Percentiles rank a stretch among this genome's conserved stretches.
Conservation (phyloP, 2,888 invertebrate genomes). For the Cataglyphis albicans region DNA sequence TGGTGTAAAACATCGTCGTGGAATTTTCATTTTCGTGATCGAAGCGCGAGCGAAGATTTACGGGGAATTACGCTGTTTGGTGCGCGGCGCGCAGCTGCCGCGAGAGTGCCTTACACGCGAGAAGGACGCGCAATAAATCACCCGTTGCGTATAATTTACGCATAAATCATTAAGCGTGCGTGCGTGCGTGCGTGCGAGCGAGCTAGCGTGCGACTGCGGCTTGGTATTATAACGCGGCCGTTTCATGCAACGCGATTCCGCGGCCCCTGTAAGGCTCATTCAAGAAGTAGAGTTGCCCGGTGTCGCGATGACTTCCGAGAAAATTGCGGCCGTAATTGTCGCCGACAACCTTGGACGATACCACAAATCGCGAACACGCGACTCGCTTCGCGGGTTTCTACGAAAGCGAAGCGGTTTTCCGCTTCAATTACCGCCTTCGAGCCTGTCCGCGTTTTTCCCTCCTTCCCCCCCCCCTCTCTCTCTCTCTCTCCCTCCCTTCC, state of each 20-base stretch:
- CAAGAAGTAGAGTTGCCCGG: conserved; percentile 5
- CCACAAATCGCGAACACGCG: conserved; percentile 53
- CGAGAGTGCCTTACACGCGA: conserved; percentile 29
- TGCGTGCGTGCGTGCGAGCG: conserved; percentile 20
- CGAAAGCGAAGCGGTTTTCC: conserved; percentile 44
- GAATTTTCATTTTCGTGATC: not conserved
- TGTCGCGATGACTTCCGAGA: conserved; percentile 16
- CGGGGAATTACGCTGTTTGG: not conserved
- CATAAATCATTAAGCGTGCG: conserved; percentile 46
- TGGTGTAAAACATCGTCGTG: not conserved
- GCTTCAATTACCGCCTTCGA: conserved; percentile 40
- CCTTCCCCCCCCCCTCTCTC: too few species aligned
- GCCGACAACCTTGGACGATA: conserved; percentile 31
- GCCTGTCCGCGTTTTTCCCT: not conserved
- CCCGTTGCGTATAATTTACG: conserved; percentile 44
- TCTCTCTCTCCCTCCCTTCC: too few species aligned
- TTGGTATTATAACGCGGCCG: not conserved
- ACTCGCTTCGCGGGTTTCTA: conserved; percentile 36
- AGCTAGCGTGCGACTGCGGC: not conserved
- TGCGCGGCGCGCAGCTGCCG: conserved; percentile 31
- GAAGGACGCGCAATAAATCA: conserved; percentile 37
- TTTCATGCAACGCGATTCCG: conserved; percentile 15
- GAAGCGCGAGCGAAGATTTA: conserved; percentile 2
- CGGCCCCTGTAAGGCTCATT: conserved; percentile 29
- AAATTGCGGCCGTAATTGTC: conserved; percentile 35